Conservation (phyloP, 2,888 invertebrate genomes). For the Nysson spinosus region DNA sequence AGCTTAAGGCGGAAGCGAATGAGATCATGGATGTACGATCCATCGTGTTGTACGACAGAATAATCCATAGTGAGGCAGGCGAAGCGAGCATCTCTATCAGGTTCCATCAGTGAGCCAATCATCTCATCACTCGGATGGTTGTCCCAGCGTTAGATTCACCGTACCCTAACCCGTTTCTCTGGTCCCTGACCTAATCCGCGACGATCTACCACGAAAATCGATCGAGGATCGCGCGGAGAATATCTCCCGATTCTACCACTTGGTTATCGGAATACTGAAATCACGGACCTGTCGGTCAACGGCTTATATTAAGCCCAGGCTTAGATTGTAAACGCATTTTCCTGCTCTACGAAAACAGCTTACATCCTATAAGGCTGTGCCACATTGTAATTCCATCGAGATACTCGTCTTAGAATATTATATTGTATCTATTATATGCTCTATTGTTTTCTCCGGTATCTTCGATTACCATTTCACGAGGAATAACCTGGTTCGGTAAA, state of each 20-base stretch:
- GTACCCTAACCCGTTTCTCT: slow-evolving; percentile 59
- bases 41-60: slow-evolving; percentile 43
- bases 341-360: slow-evolving; percentile 51
- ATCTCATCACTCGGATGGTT: slow-evolving; percentile 71
- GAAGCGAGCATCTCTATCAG: slow-evolving; percentile 70
- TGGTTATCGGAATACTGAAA: slow-evolving; percentile 49
- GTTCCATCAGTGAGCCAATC: slow-evolving; percentile 74
- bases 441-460: too few relatives aligned
- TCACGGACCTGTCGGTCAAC: slow-evolving; percentile 42
- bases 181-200: slow-evolving; percentile 67
- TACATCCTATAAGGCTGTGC: slow-evolving; percentile 38
- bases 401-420: too few relatives aligned
- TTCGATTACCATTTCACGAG: too few relatives aligned
- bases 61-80: slow-evolving; percentile 57
- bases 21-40: slow-evolving; percentile 60
- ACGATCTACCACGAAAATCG: slow-evolving; percentile 51
- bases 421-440: too few relatives aligned
- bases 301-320: slow-evolving; percentile 51
- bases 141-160: slow-evolving; percentile 45
- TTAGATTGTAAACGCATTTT: slow-evolving; percentile 57
- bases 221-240: slow-evolving; percentile 42
- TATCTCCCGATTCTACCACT: slow-evolving; percentile 22
- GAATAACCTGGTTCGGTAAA: too few relatives aligned
- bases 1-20: slow-evolving; percentile 64
- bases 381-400: slow-evolving; percentile 43